A percentile compares a stretch with the other conserved stretches of the same genome.
Conservation (phyloP, 2,888 invertebrate species). For the Druceiella hillmani region DNA sequence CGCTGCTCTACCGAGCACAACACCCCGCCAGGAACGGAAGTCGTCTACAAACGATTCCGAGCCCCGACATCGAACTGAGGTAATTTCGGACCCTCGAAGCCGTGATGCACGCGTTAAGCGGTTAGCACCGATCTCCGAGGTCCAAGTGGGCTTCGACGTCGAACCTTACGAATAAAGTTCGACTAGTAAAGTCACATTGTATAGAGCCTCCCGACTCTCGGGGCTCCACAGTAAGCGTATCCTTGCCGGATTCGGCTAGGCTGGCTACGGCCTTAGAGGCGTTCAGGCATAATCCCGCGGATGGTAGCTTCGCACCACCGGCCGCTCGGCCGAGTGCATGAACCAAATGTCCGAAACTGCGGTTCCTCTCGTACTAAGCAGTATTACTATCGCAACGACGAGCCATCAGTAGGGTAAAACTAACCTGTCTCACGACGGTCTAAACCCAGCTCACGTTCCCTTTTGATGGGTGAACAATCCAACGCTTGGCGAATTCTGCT, state of each 20-base stretch:
- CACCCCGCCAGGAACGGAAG: too few species aligned
- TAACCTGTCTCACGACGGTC: conserved; percentile 61
- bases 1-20: too few species aligned
- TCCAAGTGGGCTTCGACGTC: conserved; percentile 36
- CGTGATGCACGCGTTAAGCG: conserved; percentile 29
- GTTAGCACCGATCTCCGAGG: conserved; percentile 32
- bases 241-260: conserved; percentile 50
- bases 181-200: conserved; percentile 38
- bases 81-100: conserved; percentile 28
- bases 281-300: conserved; percentile 57
- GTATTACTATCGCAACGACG: conserved; percentile 53
- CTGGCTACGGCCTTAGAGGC: conserved; percentile 58
- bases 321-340: conserved; percentile 57
- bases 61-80: too few species aligned
- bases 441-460: conserved; percentile 63
- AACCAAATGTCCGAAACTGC: conserved; percentile 57
- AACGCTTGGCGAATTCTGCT: conserved; percentile 66
- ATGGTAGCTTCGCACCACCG: conserved; percentile 63
- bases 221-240: conserved; percentile 36
- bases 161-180: conserved; percentile 31
- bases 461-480: conserved; percentile 66
- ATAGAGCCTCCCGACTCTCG: conserved; percentile 43
- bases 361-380: conserved; percentile 53
- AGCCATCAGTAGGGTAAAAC: conserved; percentile 55
- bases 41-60: too few species aligned